phyloP scores from a whole-genome alignment of 2,888 invertebrate genomes.

The Drosophila infuscata region DNA sequence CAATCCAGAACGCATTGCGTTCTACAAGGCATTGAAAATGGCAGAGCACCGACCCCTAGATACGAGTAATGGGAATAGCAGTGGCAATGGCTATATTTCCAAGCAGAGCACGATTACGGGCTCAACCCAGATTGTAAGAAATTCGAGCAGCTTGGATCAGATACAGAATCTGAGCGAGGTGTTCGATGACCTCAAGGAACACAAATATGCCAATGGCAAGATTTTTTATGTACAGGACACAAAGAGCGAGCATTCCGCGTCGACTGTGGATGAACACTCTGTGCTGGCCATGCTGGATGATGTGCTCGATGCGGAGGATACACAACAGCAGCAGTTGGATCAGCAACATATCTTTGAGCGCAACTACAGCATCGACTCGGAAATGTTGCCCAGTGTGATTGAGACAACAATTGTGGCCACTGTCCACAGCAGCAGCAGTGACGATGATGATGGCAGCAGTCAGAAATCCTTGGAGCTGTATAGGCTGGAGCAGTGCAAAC shows the following conservation, averaged over 20 bases:
- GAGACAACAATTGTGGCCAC: constrained; percentile 82
- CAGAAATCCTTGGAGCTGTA: constrained; percentile 28
- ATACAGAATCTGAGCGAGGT: constrained; percentile 80
- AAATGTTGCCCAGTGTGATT: constrained; percentile 80
- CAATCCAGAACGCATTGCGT: constrained; percentile 70
- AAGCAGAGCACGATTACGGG: constrained; percentile 49
- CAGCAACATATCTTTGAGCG: constrained; percentile 58
- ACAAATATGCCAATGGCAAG: constrained; percentile 81
- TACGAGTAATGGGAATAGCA: constrained; percentile 1
- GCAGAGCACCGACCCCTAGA: constrained; percentile 2
- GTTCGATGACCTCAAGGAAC: constrained; percentile 74
- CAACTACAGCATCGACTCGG: constrained; percentile 79
- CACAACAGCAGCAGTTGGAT: constrained; percentile 42
- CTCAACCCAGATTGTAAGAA: constrained; percentile 51
- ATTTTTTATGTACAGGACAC: constrained; percentile 79
- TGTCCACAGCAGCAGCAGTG: constrained; percentile 78
- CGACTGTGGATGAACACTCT: constrained; percentile 76
- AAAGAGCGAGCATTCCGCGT: constrained; percentile 57
- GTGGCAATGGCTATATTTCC: constrained; percentile 38
- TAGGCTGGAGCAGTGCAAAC: constrained; percentile 53
- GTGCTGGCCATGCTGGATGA: constrained; percentile 83
- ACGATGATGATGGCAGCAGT: constrained; percentile 54
- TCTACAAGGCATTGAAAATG: constrained; percentile 55
- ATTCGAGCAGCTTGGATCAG: constrained; percentile 76
- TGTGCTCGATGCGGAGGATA: constrained; percentile 80